phyloP scores from a whole-genome alignment of 2,797 vertebrate species.

The Vireo griseus region DNA sequence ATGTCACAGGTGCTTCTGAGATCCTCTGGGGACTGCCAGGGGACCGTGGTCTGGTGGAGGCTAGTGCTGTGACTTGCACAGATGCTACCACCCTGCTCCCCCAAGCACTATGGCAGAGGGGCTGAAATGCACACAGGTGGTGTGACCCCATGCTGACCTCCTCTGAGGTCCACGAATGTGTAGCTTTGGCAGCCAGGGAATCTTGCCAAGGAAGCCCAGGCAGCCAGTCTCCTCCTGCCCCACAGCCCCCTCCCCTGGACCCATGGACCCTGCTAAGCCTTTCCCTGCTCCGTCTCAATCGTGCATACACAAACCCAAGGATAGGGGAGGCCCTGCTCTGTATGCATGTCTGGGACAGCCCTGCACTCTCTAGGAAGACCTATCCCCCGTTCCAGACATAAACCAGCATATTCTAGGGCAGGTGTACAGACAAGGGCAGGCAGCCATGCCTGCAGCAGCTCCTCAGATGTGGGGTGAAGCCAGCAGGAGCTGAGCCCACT shows the following conservation, averaged over 20 bases:
- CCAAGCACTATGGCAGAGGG: neutral
- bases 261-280: neutral
- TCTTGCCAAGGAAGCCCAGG: neutral
- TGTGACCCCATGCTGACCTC: neutral
- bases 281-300: neutral
- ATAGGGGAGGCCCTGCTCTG: neutral
- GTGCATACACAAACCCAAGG: neutral
- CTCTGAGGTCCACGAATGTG: neutral
- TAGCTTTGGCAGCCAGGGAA: neutral
- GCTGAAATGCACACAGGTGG: neutral
- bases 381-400: neutral
- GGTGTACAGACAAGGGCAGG: neutral
- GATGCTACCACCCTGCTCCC: neutral
- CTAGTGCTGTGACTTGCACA: neutral
- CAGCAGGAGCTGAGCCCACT: neutral
- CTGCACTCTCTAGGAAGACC: neutral
- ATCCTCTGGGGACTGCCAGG: neutral
- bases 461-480: neutral
- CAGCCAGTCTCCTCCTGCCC: neutral
- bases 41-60: accelerated
- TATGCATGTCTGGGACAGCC: neutral
- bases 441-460: neutral
- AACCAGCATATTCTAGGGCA: neutral
- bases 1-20: neutral
- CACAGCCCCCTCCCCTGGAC: accelerated